phyloP scores from a whole-genome alignment of 1,140 invertebrate species.

The Pseudomyrmex dendroicus region DNA sequence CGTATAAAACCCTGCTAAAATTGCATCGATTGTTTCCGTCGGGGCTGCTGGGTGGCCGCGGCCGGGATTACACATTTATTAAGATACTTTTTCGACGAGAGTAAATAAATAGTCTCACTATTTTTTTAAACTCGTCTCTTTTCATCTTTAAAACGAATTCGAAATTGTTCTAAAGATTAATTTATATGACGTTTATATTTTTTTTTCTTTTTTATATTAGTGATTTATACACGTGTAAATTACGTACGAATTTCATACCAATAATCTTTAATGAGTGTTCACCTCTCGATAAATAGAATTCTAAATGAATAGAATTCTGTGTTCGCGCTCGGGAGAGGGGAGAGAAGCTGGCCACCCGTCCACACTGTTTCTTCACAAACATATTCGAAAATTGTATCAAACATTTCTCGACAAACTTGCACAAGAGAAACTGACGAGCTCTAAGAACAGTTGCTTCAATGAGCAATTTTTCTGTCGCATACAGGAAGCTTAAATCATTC shows the following conservation, averaged over 20 bases:
- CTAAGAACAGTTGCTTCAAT: neutral
- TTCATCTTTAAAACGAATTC: conserved; percentile 24
- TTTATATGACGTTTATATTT: conserved; percentile 32
- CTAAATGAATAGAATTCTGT: conserved; percentile 34
- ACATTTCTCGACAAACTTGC: conserved; percentile 20
- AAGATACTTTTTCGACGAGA: conserved; percentile 2
- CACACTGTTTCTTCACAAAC: conserved; percentile 15
- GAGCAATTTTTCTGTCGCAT: neutral
- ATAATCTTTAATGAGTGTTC: conserved; percentile 7
- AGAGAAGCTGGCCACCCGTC: conserved; percentile 21
- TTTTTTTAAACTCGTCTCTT: neutral
- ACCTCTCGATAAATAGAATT: conserved; percentile 29
- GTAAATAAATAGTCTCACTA: conserved; percentile 4
- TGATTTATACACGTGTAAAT: conserved; percentile 21
- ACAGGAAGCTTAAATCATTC: neutral
- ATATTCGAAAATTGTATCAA: conserved; percentile 35
- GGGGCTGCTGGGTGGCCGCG: conserved; percentile 3
- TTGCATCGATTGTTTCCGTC: conserved; percentile 6
- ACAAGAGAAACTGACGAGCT: conserved; percentile 29
- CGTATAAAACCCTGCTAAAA: conserved; percentile 77
- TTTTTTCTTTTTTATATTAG: conserved; percentile 9
- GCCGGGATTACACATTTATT: conserved; percentile 1
- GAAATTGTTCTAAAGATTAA: conserved; percentile 8
- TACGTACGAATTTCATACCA: conserved; percentile 39
- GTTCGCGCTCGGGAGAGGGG: neutral